Conservation (phyloP, 2,888 invertebrate genomes). For the Camptogramma bilineatum region DNA sequence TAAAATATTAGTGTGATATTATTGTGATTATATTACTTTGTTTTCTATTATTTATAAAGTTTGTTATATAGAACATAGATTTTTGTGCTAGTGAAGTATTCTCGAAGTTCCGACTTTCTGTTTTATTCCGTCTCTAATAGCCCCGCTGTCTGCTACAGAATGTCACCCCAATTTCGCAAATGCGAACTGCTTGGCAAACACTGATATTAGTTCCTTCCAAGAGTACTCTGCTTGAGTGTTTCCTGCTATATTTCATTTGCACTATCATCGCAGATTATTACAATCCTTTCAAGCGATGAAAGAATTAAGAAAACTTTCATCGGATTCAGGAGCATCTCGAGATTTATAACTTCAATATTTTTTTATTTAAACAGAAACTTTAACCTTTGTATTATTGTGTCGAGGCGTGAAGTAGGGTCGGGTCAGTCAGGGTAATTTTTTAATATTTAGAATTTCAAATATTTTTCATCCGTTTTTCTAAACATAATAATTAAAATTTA, state of each 20-base stretch:
- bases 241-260: conserved; percentile 68
- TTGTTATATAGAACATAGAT: too few relatives aligned
- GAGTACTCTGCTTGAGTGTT: conserved; percentile 76
- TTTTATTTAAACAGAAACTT: too few relatives aligned
- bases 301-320: conserved; percentile 17
- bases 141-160: conserved; percentile 48
- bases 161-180: conserved; percentile 77
- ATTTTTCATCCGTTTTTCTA: too few relatives aligned
- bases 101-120: background rate
- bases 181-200: conserved; percentile 80
- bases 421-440: too few relatives aligned
- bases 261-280: conserved; percentile 27
- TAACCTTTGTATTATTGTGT: too few relatives aligned
- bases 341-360: conserved; percentile 33
- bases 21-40: too few relatives aligned
- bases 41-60: too few relatives aligned
- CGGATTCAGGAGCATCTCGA: conserved; percentile 46
- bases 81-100: background rate
- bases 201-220: conserved; percentile 78
- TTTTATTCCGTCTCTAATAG: conserved; percentile 23
- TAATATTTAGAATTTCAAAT: too few relatives aligned
- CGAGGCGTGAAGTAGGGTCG: too few relatives aligned
- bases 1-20: too few relatives aligned
- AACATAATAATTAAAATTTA: too few relatives aligned
- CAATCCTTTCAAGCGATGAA: conserved; percentile 25